Base-by-base conservation (phyloP, 1,140 invertebrate species). In the Coptotermes formosanus region DNA sequence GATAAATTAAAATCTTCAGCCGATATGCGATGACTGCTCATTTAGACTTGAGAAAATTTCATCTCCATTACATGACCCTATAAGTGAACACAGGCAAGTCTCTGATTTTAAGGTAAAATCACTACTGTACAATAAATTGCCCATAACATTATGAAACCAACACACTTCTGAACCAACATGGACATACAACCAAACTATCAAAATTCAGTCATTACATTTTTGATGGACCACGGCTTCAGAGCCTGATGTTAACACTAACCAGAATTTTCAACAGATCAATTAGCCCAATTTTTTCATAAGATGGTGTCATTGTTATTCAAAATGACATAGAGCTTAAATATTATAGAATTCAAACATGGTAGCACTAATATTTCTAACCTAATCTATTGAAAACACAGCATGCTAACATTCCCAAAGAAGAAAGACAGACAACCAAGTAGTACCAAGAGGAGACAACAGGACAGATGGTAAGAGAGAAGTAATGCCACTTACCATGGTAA, bases 381-480 rank as follows among this genome's bases (percentile, higher is more conserved):
- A 75, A 75, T n/a, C 7, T 16, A 75, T 30, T 25, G 30, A 30
- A 14, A 75, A 30, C n/a, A 75, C 16, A 14, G 64, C 64, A 75
- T 75, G 64, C 64, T 75, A 75, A 30, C 64, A 75, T 75, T 75
- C 64, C 9, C 64, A 75, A 75, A 75, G 64, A 75, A 75, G 64
- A 75, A 75, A 75, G 64, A 75, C 9, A 75, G 64, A 30, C 64
- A 75, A 25, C n/a, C 64, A 75, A 75, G 64, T 30, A 75, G 19
- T 55, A 55, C 52, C 14, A 55, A 55, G 19, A 55, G 1, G 64
- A 75, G 25, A 75, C 64, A 75, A 75, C 25, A 75, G 64, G 64
- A 75, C 64, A 75, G 64, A 75, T 75, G 25, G 64, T 75, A 75
- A 75, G 64, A 75, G n/a, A 75, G 64, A 75, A 75, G 64, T 75